Evolutionary conservation across 2,113 vertebrate species (phyloP).

Genomic region (Osmerus mordax): DNA sequence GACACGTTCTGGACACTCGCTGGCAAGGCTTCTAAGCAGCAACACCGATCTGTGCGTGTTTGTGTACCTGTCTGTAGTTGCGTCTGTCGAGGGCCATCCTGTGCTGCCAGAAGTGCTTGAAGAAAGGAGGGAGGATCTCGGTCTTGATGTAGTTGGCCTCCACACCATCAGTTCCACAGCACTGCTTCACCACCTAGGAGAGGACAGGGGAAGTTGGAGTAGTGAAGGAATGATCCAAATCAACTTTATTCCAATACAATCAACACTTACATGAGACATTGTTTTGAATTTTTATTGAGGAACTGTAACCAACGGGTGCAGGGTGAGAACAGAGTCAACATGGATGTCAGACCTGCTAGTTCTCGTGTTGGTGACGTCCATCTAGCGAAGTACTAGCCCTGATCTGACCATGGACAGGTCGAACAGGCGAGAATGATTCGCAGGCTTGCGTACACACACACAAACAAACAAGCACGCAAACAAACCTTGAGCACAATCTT

Average conservation of each 20-base stretch:
- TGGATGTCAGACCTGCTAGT: conserved; percentile 18
- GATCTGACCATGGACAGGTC: conserved; percentile 52
- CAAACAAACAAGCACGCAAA: not conserved
- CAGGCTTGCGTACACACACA: conserved; percentile 10
- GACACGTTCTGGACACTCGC: not conserved
- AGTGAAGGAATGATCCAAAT: not conserved
- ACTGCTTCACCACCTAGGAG: conserved; percentile 94
- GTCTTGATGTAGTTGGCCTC: conserved; percentile 99
- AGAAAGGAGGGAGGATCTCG: conserved; percentile 97
- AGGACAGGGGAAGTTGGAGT: not conserved
- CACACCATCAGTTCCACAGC: conserved; percentile 96
- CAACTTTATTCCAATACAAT: not conserved
- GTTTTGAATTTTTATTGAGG: not conserved
- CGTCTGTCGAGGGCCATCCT: conserved; percentile 97
- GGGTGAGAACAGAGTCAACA: conserved; percentile 60
- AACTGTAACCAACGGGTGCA: conserved; percentile 59
- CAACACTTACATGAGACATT: not conserved
- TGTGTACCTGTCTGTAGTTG: conserved; percentile 94
- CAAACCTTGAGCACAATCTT: conserved; percentile 96
- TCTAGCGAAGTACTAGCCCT: conserved; percentile 65
- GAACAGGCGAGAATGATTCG: conserved; percentile 63
- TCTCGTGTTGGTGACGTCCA: conserved; percentile 56
- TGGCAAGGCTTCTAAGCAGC: not conserved
- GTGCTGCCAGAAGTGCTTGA: conserved; percentile 99
- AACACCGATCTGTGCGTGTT: not conserved